These are phyloP conservation scores for Notothenia coriiceps DNA, from an alignment of 2,113 vertebrate species.

Conservation along the genomic window DNA sequence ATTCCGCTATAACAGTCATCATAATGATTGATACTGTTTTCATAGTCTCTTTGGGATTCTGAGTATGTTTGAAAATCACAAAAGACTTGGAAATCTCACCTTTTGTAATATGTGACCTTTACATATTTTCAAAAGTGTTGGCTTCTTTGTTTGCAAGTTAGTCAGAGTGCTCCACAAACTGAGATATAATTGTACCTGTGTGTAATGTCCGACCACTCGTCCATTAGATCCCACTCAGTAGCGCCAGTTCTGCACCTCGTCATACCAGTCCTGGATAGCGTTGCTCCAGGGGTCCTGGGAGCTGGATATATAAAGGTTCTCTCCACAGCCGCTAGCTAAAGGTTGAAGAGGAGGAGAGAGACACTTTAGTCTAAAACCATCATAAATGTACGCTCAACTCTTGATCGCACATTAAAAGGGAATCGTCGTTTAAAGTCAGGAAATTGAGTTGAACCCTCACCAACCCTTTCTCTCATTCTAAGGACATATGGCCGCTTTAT, in stretches of 20 bases:
- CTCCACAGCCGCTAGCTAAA: conserved; percentile 70
- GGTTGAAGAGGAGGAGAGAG: background rate
- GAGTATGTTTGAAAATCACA: too few species aligned
- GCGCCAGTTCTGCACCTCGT: conserved; percentile 68
- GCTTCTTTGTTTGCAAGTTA: background rate
- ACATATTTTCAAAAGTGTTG: too few species aligned
- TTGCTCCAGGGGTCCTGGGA: conserved; percentile 43
- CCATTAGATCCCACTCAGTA: conserved; percentile 70
- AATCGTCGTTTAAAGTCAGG: background rate
- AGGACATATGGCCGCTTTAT: background rate
- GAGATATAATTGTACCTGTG: conserved; percentile 61
- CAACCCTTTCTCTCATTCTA: too few species aligned
- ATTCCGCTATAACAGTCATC: background rate
- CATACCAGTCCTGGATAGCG: conserved; percentile 64
- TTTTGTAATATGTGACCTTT: too few species aligned
- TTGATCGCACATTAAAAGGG: background rate
- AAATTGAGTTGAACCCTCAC: background rate
- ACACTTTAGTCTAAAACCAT: background rate
- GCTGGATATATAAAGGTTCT: conserved; percentile 74
- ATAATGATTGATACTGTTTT: too few species aligned
- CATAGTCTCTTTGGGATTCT: background rate
- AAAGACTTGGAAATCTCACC: too few species aligned
- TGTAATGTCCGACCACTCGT: conserved; percentile 71
- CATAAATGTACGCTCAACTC: background rate
- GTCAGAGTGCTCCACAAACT: background rate